Percentiles rank a stretch among this genome's conserved stretches.
Conservation (phyloP, 2,888 invertebrate species). For the Thumatha senex region DNA sequence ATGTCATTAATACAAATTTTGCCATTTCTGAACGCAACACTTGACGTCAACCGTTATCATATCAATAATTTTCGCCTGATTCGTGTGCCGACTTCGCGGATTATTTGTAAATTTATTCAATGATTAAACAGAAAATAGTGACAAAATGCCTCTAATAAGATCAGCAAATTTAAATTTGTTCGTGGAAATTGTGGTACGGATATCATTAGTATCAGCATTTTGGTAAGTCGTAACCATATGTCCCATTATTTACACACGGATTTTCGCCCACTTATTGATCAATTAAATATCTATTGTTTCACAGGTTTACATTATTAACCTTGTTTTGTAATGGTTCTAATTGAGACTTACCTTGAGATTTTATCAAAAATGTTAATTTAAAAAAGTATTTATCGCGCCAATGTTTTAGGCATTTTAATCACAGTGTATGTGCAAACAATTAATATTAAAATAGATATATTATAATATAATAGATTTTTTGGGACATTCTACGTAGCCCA, state of each 20-base stretch:
- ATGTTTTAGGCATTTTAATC: too few species aligned
- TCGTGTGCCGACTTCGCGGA: too few species aligned
- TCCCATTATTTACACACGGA: slow-evolving; percentile 21
- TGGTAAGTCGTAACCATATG: slow-evolving; percentile 77
- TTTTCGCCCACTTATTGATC: slow-evolving; percentile 36
- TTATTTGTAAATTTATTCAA: not conserved
- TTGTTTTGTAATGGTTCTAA: not conserved
- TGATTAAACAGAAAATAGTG: not conserved
- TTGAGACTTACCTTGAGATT: not conserved
- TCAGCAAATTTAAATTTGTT: not conserved
- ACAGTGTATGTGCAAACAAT: too few species aligned
- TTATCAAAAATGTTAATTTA: not conserved
- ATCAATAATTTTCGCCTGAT: too few species aligned
- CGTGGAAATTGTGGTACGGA: not conserved
- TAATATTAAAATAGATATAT: too few species aligned
- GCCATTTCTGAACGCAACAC: too few species aligned
- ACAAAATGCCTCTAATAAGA: not conserved
- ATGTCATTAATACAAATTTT: too few species aligned
- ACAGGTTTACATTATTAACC: not conserved
- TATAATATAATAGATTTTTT: too few species aligned
- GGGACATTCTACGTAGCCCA: too few species aligned
- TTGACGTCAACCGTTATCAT: too few species aligned
- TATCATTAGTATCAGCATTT: slow-evolving; percentile 69
- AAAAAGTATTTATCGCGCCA: too few species aligned
- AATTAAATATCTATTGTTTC: slow-evolving; percentile 29